phyloP scores from a whole-genome alignment of 2,113 vertebrate genomes.

The Dicerorhinus sumatrensis region DNA sequence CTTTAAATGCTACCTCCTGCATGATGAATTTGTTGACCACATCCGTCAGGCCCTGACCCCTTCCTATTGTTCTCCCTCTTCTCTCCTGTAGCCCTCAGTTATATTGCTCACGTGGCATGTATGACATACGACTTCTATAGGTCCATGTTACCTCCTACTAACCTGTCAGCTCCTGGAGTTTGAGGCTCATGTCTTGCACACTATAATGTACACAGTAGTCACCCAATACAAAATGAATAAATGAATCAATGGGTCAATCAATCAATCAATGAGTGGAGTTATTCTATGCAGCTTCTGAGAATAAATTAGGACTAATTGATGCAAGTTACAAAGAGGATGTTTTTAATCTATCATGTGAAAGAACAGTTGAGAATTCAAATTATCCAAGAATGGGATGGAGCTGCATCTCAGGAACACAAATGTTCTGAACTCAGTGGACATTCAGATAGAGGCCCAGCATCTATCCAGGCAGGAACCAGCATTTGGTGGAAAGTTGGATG shows the following conservation, averaged over 20 bases:
- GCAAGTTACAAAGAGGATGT: not conserved
- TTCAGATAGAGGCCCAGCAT: not conserved
- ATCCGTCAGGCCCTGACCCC: not conserved
- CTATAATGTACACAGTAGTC: not conserved
- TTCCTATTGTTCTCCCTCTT: not conserved
- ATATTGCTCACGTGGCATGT: not conserved
- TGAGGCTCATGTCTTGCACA: not conserved
- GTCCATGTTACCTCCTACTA: not conserved
- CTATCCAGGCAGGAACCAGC: not conserved
- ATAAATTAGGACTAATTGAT: not conserved
- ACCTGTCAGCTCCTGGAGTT: not conserved
- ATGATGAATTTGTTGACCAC: not conserved
- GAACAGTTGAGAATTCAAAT: not conserved
- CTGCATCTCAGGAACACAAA: not conserved
- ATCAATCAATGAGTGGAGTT: not conserved
- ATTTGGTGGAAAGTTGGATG: not conserved
- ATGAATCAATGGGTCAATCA: not conserved
- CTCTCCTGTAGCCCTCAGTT: not conserved
- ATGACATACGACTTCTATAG: not conserved
- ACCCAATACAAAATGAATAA: conserved; percentile 6
- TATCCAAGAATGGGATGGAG: not conserved
- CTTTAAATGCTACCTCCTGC: not conserved
- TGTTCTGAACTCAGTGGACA: not conserved
- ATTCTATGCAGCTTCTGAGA: not conserved
- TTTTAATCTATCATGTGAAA: conserved; percentile 14